Evolutionary conservation across 1,140 invertebrate genomes (phyloP).

Genomic region (Drosophila chauvacae): DNA sequence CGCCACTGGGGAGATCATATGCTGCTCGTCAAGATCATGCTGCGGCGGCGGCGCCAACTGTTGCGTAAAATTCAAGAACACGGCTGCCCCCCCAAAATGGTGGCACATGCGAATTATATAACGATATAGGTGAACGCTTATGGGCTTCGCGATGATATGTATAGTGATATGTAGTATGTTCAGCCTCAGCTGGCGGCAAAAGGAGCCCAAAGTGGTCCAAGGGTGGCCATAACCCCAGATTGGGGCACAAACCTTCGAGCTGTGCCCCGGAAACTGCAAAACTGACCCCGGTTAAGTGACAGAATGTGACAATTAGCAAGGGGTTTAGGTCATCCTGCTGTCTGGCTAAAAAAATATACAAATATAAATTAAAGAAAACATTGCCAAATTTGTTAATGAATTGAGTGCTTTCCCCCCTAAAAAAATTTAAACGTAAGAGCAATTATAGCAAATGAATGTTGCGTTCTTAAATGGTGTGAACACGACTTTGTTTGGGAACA

Average conservation of each 20-base stretch:
- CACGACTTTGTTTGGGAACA: background rate
- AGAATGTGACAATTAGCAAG: background rate
- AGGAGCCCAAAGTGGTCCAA: slow-evolving; percentile 32
- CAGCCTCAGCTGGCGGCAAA: slow-evolving; percentile 31
- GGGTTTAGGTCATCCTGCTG: slow-evolving; percentile 8
- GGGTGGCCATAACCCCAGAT: background rate
- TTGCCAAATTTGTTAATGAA: background rate
- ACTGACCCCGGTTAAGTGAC: background rate
- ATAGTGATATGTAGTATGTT: background rate
- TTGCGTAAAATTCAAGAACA: slow-evolving; percentile 82
- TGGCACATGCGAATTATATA: slow-evolving; percentile 48
- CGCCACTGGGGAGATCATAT: slow-evolving; percentile 10
- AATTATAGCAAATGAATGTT: background rate
- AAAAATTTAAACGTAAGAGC: background rate
- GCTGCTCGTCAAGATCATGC: slow-evolving; percentile 60
- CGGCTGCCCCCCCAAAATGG: slow-evolving; percentile 37
- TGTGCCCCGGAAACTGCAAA: background rate
- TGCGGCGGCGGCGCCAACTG: slow-evolving; percentile 71
- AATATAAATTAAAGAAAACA: too few relatives aligned
- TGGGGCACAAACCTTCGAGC: too few relatives aligned
- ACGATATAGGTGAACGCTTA: slow-evolving; percentile 24
- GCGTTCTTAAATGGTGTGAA: background rate
- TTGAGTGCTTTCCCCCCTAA: background rate
- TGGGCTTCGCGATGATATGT: slow-evolving; percentile 4
- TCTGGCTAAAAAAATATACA: background rate